Evolutionary conservation across 2,113 vertebrate genomes (phyloP), one percentile per base, ranked within the genome.

Genomic region (Rhinolophus ferrumequinum): DNA sequence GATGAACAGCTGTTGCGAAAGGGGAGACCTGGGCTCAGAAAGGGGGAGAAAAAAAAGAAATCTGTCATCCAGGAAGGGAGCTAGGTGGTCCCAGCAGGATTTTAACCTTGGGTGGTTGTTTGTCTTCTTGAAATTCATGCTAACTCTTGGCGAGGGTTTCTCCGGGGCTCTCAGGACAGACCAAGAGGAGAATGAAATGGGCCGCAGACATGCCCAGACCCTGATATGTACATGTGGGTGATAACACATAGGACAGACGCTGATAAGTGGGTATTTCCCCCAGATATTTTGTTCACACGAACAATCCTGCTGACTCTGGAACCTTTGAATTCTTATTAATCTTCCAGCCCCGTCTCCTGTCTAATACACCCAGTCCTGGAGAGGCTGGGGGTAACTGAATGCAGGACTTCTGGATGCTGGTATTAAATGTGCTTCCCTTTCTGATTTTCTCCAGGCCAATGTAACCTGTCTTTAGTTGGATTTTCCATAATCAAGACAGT

Each of bases 1-100:
- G 91, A 76, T 41, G 85, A 94, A 70, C 93, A 77, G 96, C 96
- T 97, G 92, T 64, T 80, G 97, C 70, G 92, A 88, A 91, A 91
- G 95, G 77, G 86, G 73, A 92, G 77, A 87, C 56, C 72, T 12
- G 64, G 54, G 73, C 47, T 76, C 35, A n/a, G 35, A 15, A 26
- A 35, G 28, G 15, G 1, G 15, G 5, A 14, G 56, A 41, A 54
- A 54, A 54, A 54, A 54, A 2, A 50, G 84, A 90, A 90, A 93
- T 91, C 82, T 85, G 76, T 90, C 77, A 56, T 85, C 44, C 14
- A 16, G 82, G 60, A 91, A 90, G 50, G 77, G 41, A 93, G 60
- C 28, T 26, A 92, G 92, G 86, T 76, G 91, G 73, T 83, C 80
- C 41, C 41, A 3, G 72, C 54, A 83, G 89, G 82, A 90, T 54